Evolutionary conservation across 2,113 vertebrate species (phyloP), one percentile per base, ranked within the genome.

Genomic region (Amblyornis subalaris): DNA sequence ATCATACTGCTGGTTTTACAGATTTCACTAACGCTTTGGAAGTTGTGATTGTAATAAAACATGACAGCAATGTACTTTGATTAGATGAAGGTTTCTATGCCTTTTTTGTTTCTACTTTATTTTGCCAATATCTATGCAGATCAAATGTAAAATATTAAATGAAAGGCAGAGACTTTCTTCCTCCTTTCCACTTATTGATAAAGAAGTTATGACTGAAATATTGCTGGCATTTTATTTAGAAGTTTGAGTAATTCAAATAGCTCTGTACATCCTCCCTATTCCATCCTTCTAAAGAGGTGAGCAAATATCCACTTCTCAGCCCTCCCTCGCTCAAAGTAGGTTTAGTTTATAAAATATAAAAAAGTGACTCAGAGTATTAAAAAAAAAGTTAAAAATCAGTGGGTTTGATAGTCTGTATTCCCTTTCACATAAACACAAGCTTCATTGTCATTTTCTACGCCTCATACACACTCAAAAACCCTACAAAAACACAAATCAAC

Each of bases 71-170:
- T 31, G 85, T 91, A 82, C 28, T 97, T 96, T 90, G 93, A 85
- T 83, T 85, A 85, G 48, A 93, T 86, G 14, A 88, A 88, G 9
- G 45, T 42, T 96, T 92, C 75, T 90, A 15, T 85, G 13, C 22
- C 44, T 81, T 96, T 94, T 94, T 93, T 65, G 72, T 89, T 97
- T 94, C 77, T 77, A 88, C 57, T 96, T 88, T 85, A 96, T 96
- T 96, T 95, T 77, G 82, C 67, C 70, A 90, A 90, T 90, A 96
- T 91, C 90, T 96, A 95, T 95, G 94, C 58, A 97, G 95, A 96
- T 91, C 19, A 62, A 95, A 93, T 93, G 48, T 93, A 97, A 97
- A 97, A 95, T 95, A 96, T 95, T 94, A 94, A 91, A 78, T 38
- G 23, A 94, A 58, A 92, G 47, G 33, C 38, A 36, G 22, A 71